Base-by-base conservation (phyloP, 2,888 invertebrate genomes). In the Polyploca ridens region DNA sequence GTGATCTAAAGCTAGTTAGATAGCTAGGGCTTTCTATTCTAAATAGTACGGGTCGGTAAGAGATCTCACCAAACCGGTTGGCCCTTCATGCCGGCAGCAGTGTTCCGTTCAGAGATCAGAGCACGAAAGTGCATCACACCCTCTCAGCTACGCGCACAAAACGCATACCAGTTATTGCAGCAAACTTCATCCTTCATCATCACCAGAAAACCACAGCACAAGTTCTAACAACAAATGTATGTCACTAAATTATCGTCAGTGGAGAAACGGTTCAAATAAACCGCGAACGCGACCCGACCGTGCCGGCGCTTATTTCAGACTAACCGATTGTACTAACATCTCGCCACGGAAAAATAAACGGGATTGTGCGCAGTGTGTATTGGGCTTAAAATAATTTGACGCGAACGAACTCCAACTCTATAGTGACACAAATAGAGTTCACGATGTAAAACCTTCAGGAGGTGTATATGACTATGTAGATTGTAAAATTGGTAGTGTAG, bases 61-160 rank as follows among this genome's bases (percentile, higher is more conserved):
- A 86, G 84, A 83, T 88, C 93, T 94, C 87, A 94, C 93, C 93
- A 94, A 90, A 94, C 93, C 92, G 94, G 93, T 92, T 91, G 92
- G 77, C 92, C 94, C 90, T 91, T 93, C 93, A 94, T 93, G 84
- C 88, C 88, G 86, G 85, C 54, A 54, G 54, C 82, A 54, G 19
- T 82, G 74, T 78, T 79, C 79, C 85, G 84, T 76, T 87, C 79
- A 67, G 87, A 82, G 82, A 89, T 79, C 76, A 87, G 82, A 75
- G 81, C 82, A 80, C 88, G 82, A 84, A 90, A 85, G 83, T 89
- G 90, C 91, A 92, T 90, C 85, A 79, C 89, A 79, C 86, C 77
- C 76, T 77, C 76, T 89, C 85, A 90, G 86, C 86, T 86, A 82
- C 85, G 76, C 83, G 82, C 79, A 82, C 83, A 83, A 81, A 83